phyloP scores from a whole-genome alignment of 2,113 vertebrate species.

The Galemys pyrenaicus region DNA sequence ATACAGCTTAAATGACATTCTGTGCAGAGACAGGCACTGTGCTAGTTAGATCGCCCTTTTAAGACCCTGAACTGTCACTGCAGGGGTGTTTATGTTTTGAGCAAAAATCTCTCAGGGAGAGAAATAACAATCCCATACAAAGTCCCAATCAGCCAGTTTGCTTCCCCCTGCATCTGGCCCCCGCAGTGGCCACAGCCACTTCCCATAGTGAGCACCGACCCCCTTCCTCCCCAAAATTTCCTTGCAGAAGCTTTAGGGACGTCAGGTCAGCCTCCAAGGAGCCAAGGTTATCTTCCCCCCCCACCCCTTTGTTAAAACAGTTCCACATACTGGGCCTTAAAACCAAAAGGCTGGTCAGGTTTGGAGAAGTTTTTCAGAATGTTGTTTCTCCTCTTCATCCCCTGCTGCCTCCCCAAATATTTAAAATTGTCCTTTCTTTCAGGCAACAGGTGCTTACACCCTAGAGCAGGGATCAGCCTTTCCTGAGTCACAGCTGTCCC shows the following conservation, averaged over 20 bases:
- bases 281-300: neutral
- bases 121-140: neutral
- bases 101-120: neutral
- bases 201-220: neutral
- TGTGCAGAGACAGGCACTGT: neutral
- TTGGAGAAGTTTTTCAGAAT: neutral
- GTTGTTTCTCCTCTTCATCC: neutral
- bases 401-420: neutral
- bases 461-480: neutral
- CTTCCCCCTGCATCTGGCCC: neutral
- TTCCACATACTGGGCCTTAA: neutral
- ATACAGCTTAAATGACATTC: neutral
- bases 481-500: neutral
- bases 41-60: neutral
- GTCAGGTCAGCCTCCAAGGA: neutral
- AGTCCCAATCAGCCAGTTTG: neutral
- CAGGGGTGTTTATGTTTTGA: neutral
- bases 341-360: neutral
- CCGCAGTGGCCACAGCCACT: neutral
- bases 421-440: neutral
- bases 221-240: neutral
- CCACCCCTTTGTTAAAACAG: neutral
- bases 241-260: neutral
- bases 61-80: neutral
- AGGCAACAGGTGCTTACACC: neutral